Evolutionary conservation across 2,113 vertebrate genomes (phyloP), one percentile per base, ranked within the genome.

Genomic region (Gorsachius goisagi): DNA sequence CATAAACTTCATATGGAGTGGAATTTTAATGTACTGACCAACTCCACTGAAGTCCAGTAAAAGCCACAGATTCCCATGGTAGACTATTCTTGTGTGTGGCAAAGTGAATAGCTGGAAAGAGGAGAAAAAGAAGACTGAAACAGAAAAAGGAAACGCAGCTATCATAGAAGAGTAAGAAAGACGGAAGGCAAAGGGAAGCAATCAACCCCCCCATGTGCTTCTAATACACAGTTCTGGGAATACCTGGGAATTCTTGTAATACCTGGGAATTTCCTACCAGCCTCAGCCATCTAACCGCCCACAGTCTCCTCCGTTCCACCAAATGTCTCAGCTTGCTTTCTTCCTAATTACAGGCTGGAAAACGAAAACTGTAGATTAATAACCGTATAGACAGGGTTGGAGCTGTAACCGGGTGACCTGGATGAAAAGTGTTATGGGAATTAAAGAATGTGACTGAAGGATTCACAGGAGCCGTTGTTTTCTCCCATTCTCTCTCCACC

Each of bases 281-380:
- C 11, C 0, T 0, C 5, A n/a, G 12, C 67, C 71, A 63, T n/a
- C 24, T 63, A 69, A 67, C 49, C 0, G 1, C 8, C 28, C 32
- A 37, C 26, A 47, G 33, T 27, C 7, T 84, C 8, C 27, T 33
- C 68, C 27, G 20, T 59, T 79, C 23, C 62, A 75, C 11, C 18
- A 44, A 64, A 68, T n/a, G 21, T 56, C 33, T 60, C 59, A 58
- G 18, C 45, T 56, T 76, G 30, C 55, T 39, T 41, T 68, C 63
- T 80, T 21, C 27, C 21, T 9, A 45, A 15, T 69, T 52, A 30
- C 32, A 32, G 41, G 41, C 11, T 52, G 28, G 28, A 83, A 62
- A 44, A 33, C 75, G 72, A 60, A 73, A 92, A 60, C 21, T 58
- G 28, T 28, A 39, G 22, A 49, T 53, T 76, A 73, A 52, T 83